Evolutionary conservation across 1,140 invertebrate genomes (phyloP).

Genomic region (Heliconius himera): DNA sequence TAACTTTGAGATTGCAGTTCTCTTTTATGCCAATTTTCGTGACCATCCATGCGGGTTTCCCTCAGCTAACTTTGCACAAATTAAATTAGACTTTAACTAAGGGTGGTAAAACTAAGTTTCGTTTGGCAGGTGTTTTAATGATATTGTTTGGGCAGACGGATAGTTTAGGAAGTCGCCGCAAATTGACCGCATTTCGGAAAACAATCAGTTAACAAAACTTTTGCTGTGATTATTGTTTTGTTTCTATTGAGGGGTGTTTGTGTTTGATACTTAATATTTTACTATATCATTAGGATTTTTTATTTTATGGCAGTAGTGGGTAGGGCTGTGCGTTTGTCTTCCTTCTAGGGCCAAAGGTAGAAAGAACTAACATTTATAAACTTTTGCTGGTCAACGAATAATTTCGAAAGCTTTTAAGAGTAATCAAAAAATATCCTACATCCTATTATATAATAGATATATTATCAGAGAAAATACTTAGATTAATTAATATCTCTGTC

Average conservation of each 20-base stretch:
- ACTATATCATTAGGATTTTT: not conserved
- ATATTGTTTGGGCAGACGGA: conserved; percentile 34
- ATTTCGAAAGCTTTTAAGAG: too few species aligned
- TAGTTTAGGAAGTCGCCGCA: conserved; percentile 53
- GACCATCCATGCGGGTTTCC: conserved; percentile 26
- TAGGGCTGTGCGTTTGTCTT: too few species aligned
- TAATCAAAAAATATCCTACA: too few species aligned
- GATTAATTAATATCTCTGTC: not conserved
- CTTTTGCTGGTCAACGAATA: too few species aligned
- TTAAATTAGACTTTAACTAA: conserved; percentile 33
- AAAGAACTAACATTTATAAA: too few species aligned
- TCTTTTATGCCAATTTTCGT: conserved; percentile 29
- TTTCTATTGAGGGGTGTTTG: not conserved
- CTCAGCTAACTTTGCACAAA: conserved; percentile 8
- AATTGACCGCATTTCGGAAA: conserved; percentile 57
- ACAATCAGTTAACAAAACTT: conserved; percentile 51
- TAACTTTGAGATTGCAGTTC: conserved; percentile 29
- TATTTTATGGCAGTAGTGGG: too few species aligned
- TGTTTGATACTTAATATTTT: not conserved
- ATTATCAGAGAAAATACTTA: too few species aligned
- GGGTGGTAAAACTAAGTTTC: conserved; percentile 27
- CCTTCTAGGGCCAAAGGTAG: too few species aligned
- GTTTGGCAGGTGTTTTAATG: conserved; percentile 20
- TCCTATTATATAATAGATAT: too few species aligned
- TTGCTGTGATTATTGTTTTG: conserved; percentile 17